A percentile compares a stretch with the other conserved stretches of the same genome.
These are phyloP conservation scores for Trichopria drosophilae DNA, from an alignment of 2,888 invertebrate genomes.

Conservation along the genomic window DNA sequence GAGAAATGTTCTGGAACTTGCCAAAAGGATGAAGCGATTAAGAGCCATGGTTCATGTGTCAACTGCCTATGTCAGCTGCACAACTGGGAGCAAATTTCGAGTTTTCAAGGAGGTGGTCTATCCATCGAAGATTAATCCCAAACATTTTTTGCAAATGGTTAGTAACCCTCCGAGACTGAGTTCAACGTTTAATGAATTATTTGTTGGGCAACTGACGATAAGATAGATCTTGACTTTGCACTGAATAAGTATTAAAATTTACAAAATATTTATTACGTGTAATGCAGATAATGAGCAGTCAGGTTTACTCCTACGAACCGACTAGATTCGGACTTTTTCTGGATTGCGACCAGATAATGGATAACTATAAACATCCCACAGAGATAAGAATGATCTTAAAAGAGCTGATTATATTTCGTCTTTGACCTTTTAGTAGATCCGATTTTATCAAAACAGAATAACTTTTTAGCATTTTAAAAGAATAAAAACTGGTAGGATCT, in stretches of 20 bases:
- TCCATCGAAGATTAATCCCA: slow-evolving; percentile 51
- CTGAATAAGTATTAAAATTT: neutral
- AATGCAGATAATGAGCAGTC: neutral
- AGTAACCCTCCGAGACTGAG: too few species aligned
- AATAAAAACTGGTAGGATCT: too few species aligned
- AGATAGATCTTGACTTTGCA: slow-evolving; percentile 58
- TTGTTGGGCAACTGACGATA: slow-evolving; percentile 52
- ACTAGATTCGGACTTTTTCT: too few species aligned
- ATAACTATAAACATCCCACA: too few species aligned
- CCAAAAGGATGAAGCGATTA: slow-evolving; percentile 36
- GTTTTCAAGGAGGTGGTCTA: slow-evolving; percentile 61
- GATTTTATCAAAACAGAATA: too few species aligned
- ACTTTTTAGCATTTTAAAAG: too few species aligned
- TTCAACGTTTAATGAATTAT: neutral
- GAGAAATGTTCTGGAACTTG: slow-evolving; percentile 59
- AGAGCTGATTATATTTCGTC: too few species aligned
- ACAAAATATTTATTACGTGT: neutral
- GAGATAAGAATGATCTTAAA: too few species aligned
- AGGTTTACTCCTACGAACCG: neutral
- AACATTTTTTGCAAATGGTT: slow-evolving; percentile 46
- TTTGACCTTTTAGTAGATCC: too few species aligned
- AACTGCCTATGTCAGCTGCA: slow-evolving; percentile 68
- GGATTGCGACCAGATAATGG: too few species aligned
- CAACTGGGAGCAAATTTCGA: slow-evolving; percentile 42
- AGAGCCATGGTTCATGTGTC: slow-evolving; percentile 65